A percentile compares a stretch with the other conserved stretches of the same genome.
phyloP scores from a whole-genome alignment of 2,888 invertebrate genomes.

The Ophion ellenae region DNA sequence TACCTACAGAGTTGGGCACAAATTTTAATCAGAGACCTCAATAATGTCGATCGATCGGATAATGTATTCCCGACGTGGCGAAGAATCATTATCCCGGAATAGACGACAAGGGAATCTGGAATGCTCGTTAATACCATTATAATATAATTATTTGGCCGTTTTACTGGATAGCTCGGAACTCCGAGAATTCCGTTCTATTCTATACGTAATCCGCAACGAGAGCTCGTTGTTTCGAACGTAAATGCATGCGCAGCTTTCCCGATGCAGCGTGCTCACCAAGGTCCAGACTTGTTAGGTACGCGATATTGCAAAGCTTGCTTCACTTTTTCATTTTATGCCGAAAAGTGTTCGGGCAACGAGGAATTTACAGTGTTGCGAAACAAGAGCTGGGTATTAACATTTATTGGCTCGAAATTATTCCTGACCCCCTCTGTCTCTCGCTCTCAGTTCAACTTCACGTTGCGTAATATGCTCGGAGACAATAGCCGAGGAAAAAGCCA shows the following conservation, averaged over 20 bases:
- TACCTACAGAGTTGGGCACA: too few species aligned
- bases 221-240: not conserved
- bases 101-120: too few species aligned
- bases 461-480: conserved; percentile 9
- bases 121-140: too few species aligned
- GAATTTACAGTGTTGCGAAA: not conserved
- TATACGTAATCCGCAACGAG: not conserved
- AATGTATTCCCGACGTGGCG: too few species aligned
- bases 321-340: conserved; percentile 3
- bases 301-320: not conserved
- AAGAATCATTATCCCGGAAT: too few species aligned
- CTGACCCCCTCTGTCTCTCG: not conserved
- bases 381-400: conserved; percentile 8
- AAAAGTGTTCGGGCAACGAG: conserved; percentile 4
- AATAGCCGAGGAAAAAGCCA: conserved; percentile 2
- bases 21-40: too few species aligned
- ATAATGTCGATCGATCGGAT: too few species aligned
- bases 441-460: conserved; percentile 12
- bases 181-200: too few species aligned
- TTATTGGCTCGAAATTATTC: conserved; percentile 14
- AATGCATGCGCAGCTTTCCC: too few species aligned
- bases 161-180: too few species aligned
- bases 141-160: too few species aligned
- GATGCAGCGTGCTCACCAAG: not conserved
- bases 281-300: conserved; percentile 4